Evolutionary conservation across 2,888 invertebrate genomes (phyloP).

Genomic region (Acanthosoma haemorrhoidale): DNA sequence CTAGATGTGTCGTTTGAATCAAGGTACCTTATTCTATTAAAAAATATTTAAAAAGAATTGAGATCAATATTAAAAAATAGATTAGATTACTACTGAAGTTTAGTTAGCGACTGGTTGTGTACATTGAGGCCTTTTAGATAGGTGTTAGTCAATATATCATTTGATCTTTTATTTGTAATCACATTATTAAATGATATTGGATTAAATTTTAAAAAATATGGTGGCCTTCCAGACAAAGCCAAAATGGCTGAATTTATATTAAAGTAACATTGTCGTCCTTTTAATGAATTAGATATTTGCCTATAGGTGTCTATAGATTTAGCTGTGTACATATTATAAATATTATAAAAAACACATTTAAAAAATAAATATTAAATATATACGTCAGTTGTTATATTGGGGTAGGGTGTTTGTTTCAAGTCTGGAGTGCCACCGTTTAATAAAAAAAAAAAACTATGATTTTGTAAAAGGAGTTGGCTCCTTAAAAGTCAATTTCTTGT

Average conservation of each 20-base stretch:
- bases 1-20: constrained; percentile 38
- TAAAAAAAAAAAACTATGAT: not conserved
- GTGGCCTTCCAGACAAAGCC: constrained; percentile 33
- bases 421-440: constrained; percentile 33
- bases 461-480: constrained; percentile 8
- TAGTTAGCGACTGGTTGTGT: constrained; percentile 38
- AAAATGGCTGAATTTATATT: not conserved
- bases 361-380: constrained; percentile 29
- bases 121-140: constrained; percentile 38
- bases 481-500: constrained; percentile 10
- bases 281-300: constrained; percentile 27
- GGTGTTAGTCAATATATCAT: constrained; percentile 26
- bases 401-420: constrained; percentile 23
- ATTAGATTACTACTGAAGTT: not conserved
- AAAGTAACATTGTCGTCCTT: constrained; percentile 17
- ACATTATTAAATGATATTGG: constrained; percentile 16
- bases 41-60: constrained; percentile 1
- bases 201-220: constrained; percentile 2
- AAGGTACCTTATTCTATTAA: constrained; percentile 31
- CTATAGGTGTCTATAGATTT: constrained; percentile 32
- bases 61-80: constrained; percentile 11
- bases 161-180: constrained; percentile 10
- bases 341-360: too few relatives aligned
- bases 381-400: constrained; percentile 26
- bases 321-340: constrained; percentile 34